Percentiles rank a stretch among this genome's conserved stretches.
These are phyloP conservation scores for Bombus breviceps DNA, from an alignment of 1,140 invertebrate genomes.

Conservation along the genomic window DNA sequence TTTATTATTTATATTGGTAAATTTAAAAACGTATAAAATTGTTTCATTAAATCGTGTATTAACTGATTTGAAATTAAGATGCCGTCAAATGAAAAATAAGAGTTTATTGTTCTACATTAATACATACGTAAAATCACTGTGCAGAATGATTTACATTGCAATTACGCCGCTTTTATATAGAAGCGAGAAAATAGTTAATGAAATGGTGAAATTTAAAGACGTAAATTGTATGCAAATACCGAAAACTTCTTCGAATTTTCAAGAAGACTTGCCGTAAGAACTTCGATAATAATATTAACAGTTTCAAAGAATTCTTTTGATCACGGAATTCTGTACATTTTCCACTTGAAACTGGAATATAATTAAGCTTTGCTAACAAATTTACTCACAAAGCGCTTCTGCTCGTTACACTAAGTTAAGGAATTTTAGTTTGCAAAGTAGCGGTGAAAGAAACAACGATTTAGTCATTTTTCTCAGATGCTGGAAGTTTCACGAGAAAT, in stretches of 20 bases:
- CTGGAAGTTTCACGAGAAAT: neutral
- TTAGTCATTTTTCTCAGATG: neutral
- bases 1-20: no score
- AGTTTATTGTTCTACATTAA: no score
- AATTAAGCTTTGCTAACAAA: slow-evolving; percentile 12
- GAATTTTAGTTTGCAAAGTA: neutral
- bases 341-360: neutral
- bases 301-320: neutral
- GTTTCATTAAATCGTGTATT: no score
- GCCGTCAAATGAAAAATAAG: no score
- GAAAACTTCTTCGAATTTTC: neutral
- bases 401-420: slow-evolving; percentile 1
- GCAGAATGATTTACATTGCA: no score
- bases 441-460: neutral
- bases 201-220: neutral
- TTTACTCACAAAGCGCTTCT: neutral
- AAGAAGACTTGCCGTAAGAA: neutral
- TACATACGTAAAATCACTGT: no score
- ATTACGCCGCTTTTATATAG: neutral
- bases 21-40: no score
- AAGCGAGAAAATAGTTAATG: neutral
- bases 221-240: neutral
- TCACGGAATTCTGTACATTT: neutral
- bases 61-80: no score
- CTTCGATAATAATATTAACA: slow-evolving; percentile 24